Conservation (phyloP, 2,888 invertebrate species). For the Limnephilus rhombicus region DNA sequence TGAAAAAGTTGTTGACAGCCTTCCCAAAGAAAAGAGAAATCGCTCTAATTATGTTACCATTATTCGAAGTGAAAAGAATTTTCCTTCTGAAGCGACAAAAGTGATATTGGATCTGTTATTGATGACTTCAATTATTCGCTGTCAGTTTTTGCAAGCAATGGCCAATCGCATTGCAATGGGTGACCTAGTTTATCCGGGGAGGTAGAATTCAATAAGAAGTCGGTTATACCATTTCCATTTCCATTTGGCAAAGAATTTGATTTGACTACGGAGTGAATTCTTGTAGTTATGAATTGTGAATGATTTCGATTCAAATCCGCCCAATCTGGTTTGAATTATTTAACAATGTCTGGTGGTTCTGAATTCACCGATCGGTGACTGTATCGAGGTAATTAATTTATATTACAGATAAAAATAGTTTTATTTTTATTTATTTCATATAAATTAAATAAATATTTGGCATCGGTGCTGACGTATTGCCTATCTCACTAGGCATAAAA, state of each 20-base stretch:
- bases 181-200: neutral
- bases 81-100: neutral
- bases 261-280: neutral
- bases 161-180: neutral
- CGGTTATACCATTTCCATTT: neutral
- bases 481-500: too few species aligned
- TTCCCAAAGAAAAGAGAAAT: slow-evolving; percentile 40
- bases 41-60: slow-evolving; percentile 47
- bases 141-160: slow-evolving; percentile 10
- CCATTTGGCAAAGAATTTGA: neutral
- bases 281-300: neutral
- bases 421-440: too few species aligned
- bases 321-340: neutral
- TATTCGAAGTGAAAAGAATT: slow-evolving; percentile 35
- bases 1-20: slow-evolving; percentile 37
- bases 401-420: too few species aligned
- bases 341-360: neutral
- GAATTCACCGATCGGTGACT: neutral
- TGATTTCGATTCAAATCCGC: neutral
- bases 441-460: too few species aligned
- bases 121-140: slow-evolving; percentile 18
- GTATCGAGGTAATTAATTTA: neutral
- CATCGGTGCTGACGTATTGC: too few species aligned
- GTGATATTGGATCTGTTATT: slow-evolving; percentile 32
- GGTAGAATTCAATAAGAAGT: neutral